Evolutionary conservation across 2,888 invertebrate species (phyloP), one percentile per base, ranked within the genome.

Genomic region (Junonia oenone): DNA sequence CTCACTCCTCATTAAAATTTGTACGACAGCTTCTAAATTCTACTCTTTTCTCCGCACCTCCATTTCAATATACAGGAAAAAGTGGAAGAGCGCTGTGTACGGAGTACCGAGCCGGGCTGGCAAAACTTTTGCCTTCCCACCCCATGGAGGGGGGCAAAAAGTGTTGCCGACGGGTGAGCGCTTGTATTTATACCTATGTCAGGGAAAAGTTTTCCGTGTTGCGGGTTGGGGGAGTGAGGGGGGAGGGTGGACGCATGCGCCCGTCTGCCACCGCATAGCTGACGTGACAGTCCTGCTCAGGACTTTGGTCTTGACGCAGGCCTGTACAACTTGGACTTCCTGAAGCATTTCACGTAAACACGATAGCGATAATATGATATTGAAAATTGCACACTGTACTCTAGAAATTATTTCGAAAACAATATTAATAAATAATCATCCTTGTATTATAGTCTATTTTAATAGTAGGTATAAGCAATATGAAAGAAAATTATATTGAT

Each of bases 41-140:
- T 86, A 88, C 87, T 87, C 88, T 89, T 87, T 88, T 88, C 88
- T 87, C 86, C 78, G 86, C 84, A 86, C 89, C 88, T 90, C 86
- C 87, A 86, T 89, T 90, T 89, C 89, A 89, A 89, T 89, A 85
- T 87, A 89, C 88, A 88, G 89, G 89, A 89, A 89, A 90, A 90
- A 90, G 84, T 89, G 83, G 86, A 88, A 86, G 87, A 88, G 89
- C 87, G 80, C 85, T 86, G 88, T 88, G 84, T 85, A 86, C 85
- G 80, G 82, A 85, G 87, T 77, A 81, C 82, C 74, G 81, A 82
- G 83, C 76, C 73, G 80, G 87, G 86, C 76, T 82, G 81, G 87
- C 80, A 83, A 90, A 90, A 88, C 75, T 89, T 90, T 90, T 86
- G 75, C 84, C 83, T 63, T 82, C 87, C 79, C 76, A 73, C 69